Evolutionary conservation across 2,888 invertebrate species (phyloP).

Genomic region (Embidobia sp.): DNA sequence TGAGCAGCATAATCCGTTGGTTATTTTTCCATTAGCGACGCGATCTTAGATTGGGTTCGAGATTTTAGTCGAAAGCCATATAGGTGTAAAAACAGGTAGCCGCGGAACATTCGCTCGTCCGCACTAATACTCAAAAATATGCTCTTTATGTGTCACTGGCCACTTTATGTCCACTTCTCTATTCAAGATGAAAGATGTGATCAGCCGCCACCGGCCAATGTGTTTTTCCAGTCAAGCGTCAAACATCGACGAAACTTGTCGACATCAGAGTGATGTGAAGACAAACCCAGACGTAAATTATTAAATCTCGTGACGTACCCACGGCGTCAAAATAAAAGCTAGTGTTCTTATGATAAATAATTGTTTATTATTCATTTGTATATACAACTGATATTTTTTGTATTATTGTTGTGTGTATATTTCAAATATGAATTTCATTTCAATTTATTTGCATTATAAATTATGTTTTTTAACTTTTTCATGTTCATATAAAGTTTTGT

Average conservation of each 20-base stretch:
- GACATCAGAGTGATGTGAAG: conserved; percentile 22
- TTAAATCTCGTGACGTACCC: no score
- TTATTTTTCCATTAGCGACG: conserved; percentile 78
- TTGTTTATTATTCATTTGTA: no score
- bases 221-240: conserved; percentile 59
- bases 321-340: no score
- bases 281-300: conserved; percentile 24
- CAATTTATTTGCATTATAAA: no score
- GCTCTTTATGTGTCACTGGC: conserved; percentile 81
- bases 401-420: no score
- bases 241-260: conserved; percentile 43
- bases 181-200: conserved; percentile 59
- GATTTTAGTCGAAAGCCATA: conserved; percentile 62
- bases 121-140: conserved; percentile 79
- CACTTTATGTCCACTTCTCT: conserved; percentile 75
- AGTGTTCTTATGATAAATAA: no score
- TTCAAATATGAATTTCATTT: no score
- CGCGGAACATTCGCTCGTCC: conserved; percentile 27
- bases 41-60: conserved; percentile 54
- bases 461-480: no score
- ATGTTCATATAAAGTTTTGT: no score
- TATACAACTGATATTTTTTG: no score
- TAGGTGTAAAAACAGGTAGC: conserved; percentile 74
- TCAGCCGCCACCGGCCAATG: conserved; percentile 46
- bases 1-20: conserved; percentile 76